phyloP scores from a whole-genome alignment of 2,888 invertebrate species.

The Phengaris alcon region DNA sequence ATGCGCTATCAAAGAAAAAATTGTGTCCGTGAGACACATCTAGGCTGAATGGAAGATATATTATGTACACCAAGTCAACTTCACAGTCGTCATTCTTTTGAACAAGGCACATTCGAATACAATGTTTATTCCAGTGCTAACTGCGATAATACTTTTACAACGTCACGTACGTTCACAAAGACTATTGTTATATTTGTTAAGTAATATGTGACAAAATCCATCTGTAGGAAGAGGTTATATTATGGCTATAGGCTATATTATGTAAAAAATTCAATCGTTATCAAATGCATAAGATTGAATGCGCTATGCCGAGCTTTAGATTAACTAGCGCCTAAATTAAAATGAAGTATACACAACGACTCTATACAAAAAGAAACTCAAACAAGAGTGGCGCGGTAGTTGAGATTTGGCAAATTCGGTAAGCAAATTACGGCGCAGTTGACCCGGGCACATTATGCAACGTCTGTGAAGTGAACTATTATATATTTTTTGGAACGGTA shows the following conservation, averaged over 20 bases:
- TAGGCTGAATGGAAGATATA: too few relatives aligned
- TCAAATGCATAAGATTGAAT: not conserved
- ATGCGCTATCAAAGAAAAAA: too few relatives aligned
- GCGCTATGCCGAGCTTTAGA: conserved; percentile 15
- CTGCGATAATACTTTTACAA: not conserved
- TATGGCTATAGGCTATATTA: too few relatives aligned
- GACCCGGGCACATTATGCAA: conserved; percentile 34
- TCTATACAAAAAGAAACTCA: conserved; percentile 34
- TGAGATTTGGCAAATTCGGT: conserved; percentile 35
- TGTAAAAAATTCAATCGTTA: conserved; percentile 1
- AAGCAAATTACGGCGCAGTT: conserved; percentile 35
- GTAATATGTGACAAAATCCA: not conserved
- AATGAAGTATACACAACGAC: conserved; percentile 33
- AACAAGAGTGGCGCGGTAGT: conserved; percentile 32
- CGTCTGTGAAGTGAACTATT: conserved; percentile 8
- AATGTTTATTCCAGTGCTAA: not conserved
- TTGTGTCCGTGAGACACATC: too few relatives aligned
- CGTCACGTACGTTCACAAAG: not conserved
- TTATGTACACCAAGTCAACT: not conserved
- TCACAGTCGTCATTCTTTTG: not conserved
- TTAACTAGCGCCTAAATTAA: conserved; percentile 33
- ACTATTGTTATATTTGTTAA: not conserved
- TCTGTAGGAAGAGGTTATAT: not conserved
- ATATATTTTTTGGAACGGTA: not conserved
- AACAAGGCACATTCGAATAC: not conserved